Conservation (phyloP, 2,888 invertebrate genomes). For the Buathra laborator region DNA sequence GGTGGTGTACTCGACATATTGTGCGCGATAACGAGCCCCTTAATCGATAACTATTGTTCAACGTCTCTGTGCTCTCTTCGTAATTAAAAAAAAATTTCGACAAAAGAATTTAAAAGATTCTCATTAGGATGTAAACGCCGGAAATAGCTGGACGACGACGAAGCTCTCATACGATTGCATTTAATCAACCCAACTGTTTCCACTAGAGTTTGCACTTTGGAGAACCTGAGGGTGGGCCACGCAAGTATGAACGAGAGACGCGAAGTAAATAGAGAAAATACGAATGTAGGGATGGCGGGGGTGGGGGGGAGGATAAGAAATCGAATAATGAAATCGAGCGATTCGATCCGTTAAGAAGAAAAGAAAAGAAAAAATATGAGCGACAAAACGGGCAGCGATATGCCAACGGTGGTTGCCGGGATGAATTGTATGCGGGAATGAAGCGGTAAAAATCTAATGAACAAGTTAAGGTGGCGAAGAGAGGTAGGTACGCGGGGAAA, state of each 20-base stretch:
- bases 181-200: slow-evolving; percentile 12
- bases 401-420: slow-evolving; percentile 13
- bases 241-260: slow-evolving; percentile 23
- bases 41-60: not conserved
- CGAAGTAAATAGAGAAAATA: slow-evolving; percentile 64
- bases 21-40: too few species aligned
- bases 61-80: not conserved
- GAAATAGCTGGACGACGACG: not conserved
- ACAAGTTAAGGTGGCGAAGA: slow-evolving; percentile 53
- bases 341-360: slow-evolving; percentile 23
- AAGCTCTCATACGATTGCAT: not conserved
- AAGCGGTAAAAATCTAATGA: slow-evolving; percentile 60
- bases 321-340: slow-evolving; percentile 56
- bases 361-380: slow-evolving; percentile 12
- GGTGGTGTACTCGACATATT: too few species aligned
- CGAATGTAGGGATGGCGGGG: slow-evolving; percentile 16
- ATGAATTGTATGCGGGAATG: slow-evolving; percentile 46
- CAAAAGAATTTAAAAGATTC: not conserved
- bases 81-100: not conserved
- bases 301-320: slow-evolving; percentile 52
- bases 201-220: slow-evolving; percentile 19
- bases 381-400: slow-evolving; percentile 43
- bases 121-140: not conserved
- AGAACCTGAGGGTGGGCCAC: slow-evolving; percentile 15
- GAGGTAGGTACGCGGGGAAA: slow-evolving; percentile 14